Conservation (phyloP, 2,113 vertebrate genomes). For the Bostrychus sinensis region DNA sequence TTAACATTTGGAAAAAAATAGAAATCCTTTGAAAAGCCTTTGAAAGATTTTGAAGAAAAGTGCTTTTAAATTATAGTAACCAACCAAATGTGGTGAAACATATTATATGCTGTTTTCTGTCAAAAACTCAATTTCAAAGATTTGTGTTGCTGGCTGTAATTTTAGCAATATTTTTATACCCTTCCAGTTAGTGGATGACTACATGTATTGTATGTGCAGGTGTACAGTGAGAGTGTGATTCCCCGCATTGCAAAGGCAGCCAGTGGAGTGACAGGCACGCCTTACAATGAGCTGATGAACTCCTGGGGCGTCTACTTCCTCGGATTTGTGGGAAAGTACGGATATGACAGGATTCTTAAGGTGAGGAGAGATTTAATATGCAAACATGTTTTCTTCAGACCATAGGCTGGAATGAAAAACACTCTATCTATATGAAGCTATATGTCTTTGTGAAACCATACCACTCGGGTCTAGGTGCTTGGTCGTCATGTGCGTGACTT, state of each 20-base stretch:
- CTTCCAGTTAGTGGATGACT: neutral
- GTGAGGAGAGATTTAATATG: conserved; percentile 51
- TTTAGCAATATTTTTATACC: neutral
- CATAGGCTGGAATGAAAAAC: no score
- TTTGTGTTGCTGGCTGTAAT: neutral
- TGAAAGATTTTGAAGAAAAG: no score
- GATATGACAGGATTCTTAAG: conserved; percentile 81
- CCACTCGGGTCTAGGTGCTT: conserved; percentile 63
- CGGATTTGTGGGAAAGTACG: conserved; percentile 80
- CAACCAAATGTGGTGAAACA: no score
- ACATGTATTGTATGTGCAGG: conserved; percentile 57
- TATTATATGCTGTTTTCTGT: no score
- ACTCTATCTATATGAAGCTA: neutral
- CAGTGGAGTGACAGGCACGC: conserved; percentile 78
- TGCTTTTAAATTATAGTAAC: no score
- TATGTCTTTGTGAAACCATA: neutral
- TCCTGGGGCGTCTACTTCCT: conserved; percentile 82
- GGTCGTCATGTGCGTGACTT: conserved; percentile 79
- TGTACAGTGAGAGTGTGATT: conserved; percentile 80
- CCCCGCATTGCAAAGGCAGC: conserved; percentile 79
- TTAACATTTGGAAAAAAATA: no score
- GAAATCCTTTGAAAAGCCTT: no score
- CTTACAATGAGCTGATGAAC: conserved; percentile 83
- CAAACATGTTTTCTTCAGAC: conserved; percentile 1
- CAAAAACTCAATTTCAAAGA: neutral